Base-by-base conservation (phyloP, 2,888 invertebrate species). In the Pollenia labialis region DNA sequence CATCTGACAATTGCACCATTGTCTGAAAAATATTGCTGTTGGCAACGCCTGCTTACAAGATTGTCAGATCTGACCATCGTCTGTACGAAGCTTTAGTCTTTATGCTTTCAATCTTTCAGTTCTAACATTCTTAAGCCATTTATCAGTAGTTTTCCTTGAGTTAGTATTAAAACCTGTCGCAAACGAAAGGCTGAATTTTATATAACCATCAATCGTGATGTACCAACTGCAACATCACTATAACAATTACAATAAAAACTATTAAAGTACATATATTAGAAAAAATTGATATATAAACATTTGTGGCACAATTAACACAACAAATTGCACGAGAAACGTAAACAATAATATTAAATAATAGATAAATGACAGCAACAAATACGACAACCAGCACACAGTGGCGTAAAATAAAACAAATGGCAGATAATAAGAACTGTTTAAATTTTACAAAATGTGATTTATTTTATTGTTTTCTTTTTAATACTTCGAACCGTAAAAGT, bases 301-400 rank as follows among this genome's bases (percentile, higher is more conserved):
- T 75, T 83, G 71, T 72, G 83, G 50, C 76, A 83, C 80, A 80
- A 86, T 80, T 86, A 83, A 84, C 60, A 84, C 72, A 87, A 81
- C 87, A 87, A 81, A 84, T 87, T 87, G 77, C 60, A 79, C 54
- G 54, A 66, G 42, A 60, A 62, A 60, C 72, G 64, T 56, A 75
- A 82, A 75, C 62, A 69, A 74, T 64, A 74, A 50, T 74, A 56
- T 68, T 52, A 58, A 79, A 69, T 79, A 79, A 74, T 72, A 52
- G 60, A 79, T 66, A 64, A 62, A 68, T 52, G 56, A 66, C 52
- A 64, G 18, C 54, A 48, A 16, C n/a, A 48, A 50, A 12, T 16
- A 71, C 60, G 56, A 58, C 64, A 68, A 54, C 62, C 40, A 16
- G 32, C 18, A 62, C 60, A 75, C 42, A 42, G 54, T n/a, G 18